Base-by-base conservation (phyloP, 1,140 invertebrate species). In the Sminthurinus signatus region DNA sequence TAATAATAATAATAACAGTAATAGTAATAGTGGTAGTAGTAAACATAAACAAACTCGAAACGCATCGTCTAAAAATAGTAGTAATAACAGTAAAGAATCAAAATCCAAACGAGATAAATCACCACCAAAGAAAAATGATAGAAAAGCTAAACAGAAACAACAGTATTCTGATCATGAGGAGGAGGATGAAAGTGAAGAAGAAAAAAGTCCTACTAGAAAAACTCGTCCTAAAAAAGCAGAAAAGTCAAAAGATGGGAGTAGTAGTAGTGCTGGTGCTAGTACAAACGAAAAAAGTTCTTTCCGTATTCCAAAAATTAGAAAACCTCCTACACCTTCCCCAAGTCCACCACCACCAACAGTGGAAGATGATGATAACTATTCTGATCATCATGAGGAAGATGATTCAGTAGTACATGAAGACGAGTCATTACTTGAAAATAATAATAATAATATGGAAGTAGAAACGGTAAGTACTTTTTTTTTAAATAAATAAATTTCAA, bases 291-390 rank as follows among this genome's bases (percentile, higher is more conserved):
- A 61, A 48, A 31, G 2, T 21, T 31, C 29, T 4, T 67, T 62
- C 29, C 55, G 51, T 46, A 68, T 68, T n/a, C 66, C 66, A 23
- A 68, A 68, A 62, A 61, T 64, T 28, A 63, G 64, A 46, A 64
- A 59, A 29, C 61, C 56, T 39, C 62, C 61, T 17, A 32, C 62
- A 5, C 56, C 62, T 43, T 32, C 54, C 28, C 46, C 46, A 29
- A 1, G 43, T 1, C 60, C 64, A 28, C 21, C 60, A 2, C 56
- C 65, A 15, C 56, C 61, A 0, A 39, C 19, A 15, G 10, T 21
- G 14, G 15, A 50, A 58, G 44, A 25, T 44, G 27, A 10, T 44
- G 36, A 23, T 12, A 48, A 10, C n/a, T n/a, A 8, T 48, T n/a
- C 23, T n/a, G 44, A 48, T n/a, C 4, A 19, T 12, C 5, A 48